phyloP scores from a whole-genome alignment of 2,888 invertebrate species.

The Apocheima hispidaria region DNA sequence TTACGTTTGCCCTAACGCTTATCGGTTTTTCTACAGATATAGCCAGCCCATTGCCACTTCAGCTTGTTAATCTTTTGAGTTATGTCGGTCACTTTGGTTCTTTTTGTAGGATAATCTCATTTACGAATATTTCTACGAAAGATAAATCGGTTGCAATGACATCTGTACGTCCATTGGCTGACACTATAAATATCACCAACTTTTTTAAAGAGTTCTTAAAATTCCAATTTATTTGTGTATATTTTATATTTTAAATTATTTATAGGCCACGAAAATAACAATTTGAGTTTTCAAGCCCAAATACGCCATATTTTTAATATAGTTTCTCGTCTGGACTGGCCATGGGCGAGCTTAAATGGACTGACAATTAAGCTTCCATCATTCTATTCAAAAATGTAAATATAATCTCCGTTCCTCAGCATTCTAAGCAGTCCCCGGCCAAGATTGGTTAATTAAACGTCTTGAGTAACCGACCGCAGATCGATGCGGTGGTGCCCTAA shows the following conservation, averaged over 20 bases:
- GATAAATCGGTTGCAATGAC: too few species aligned
- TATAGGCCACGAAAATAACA: neutral
- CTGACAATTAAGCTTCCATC: constrained; percentile 22
- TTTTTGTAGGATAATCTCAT: too few species aligned
- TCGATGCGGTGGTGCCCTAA: constrained; percentile 53
- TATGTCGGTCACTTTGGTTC: too few species aligned
- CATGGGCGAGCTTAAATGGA: constrained; percentile 16
- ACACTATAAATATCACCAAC: too few species aligned
- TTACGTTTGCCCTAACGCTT: too few species aligned
- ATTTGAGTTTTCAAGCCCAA: neutral
- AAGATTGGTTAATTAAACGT: constrained; percentile 51
- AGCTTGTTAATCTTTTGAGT: too few species aligned
- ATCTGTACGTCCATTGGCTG: too few species aligned
- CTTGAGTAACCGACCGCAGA: constrained; percentile 47
- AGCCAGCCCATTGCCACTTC: too few species aligned
- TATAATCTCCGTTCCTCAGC: constrained; percentile 18
- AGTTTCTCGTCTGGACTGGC: neutral
- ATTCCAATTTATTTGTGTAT: too few species aligned
- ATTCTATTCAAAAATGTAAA: constrained; percentile 22
- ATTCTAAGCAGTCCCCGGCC: constrained; percentile 23
- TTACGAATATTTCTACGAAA: too few species aligned
- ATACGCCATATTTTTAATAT: neutral
- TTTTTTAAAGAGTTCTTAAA: too few species aligned
- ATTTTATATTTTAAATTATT: neutral
- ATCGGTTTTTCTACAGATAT: too few species aligned